Conservation (phyloP, 2,113 vertebrate species). For the Sebastes fasciatus region DNA sequence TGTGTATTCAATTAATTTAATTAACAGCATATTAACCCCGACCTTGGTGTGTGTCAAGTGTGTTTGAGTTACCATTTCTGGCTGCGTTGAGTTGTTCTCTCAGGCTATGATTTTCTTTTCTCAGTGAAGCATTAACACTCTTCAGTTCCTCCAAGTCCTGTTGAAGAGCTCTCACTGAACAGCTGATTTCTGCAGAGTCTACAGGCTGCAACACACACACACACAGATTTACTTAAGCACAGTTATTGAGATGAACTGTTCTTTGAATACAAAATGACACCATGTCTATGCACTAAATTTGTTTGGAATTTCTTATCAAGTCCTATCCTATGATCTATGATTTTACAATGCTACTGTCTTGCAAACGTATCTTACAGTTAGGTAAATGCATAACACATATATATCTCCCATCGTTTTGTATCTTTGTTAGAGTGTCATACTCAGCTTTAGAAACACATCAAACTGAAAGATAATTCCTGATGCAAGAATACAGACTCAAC, state of each 20-base stretch:
- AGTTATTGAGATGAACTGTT: not conserved
- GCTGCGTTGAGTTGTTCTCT: conserved; percentile 80
- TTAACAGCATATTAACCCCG: too few species aligned
- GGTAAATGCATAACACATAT: not conserved
- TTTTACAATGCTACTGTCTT: not conserved
- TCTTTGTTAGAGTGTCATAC: not conserved
- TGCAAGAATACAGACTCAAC: not conserved
- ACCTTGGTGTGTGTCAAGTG: not conserved
- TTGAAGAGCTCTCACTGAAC: conserved; percentile 82
- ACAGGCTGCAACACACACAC: conserved; percentile 59
- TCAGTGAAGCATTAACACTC: conserved; percentile 82
- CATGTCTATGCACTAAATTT: not conserved
- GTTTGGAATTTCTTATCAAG: not conserved
- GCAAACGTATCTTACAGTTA: not conserved
- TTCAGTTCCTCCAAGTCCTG: conserved; percentile 86
- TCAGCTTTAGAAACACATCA: not conserved
- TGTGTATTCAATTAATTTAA: not conserved
- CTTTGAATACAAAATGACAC: not conserved
- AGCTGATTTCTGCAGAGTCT: conserved; percentile 75
- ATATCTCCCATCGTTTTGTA: not conserved
- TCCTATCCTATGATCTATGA: not conserved
- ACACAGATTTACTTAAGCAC: not conserved
- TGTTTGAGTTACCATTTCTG: conserved; percentile 68
- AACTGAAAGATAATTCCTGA: not conserved
- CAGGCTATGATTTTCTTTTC: conserved; percentile 86